Evolutionary conservation across 2,888 invertebrate genomes (phyloP), one percentile per base, ranked within the genome.

Genomic region (Sarcophaga rosellei): DNA sequence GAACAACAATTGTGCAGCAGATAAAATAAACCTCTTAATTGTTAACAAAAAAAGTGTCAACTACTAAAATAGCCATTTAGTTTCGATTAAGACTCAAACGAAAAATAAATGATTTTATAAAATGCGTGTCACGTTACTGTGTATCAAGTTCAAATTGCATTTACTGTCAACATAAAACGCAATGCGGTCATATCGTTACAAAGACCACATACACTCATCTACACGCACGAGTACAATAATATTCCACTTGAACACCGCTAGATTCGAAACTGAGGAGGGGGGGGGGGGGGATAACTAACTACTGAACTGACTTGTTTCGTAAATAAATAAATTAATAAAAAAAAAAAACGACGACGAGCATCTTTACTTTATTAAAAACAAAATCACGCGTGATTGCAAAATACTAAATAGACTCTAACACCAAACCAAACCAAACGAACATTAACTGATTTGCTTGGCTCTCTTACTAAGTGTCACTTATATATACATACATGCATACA

Each of bases 121-220:
- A 89, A 91, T 91, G 90, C 91, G 90, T 91, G 90, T 90, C 91
- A 91, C 91, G 91, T 85, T 85, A 80, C 87, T 87, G 89, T 89
- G 90, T 90, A 91, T 91, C 91, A 91, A 91, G 91, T 91, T 91
- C 90, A 91, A 90, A 91, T 90, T 91, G 91, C 90, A 90, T 89
- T 90, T 88, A 89, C 90, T 91, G 91, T 91, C 91, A 91, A 90
- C 91, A 90, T 70, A 72, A 83, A 85, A 81, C 79, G 87, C 82
- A 87, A 72, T 84, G 87, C 80, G 84, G 78, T 83, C 83, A 78
- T 85, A 65, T 83, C 73, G 73, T 21, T 72, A 62, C 68, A 68
- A 25, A 66, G 17, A 45, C 57, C 44, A 65, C 76, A 75, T 6
- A 44, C 65, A 62, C 21, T 35, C 35, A 10, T 35, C 8, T 35